Conservation (phyloP, 2,113 vertebrate species). For the Grus americana region DNA sequence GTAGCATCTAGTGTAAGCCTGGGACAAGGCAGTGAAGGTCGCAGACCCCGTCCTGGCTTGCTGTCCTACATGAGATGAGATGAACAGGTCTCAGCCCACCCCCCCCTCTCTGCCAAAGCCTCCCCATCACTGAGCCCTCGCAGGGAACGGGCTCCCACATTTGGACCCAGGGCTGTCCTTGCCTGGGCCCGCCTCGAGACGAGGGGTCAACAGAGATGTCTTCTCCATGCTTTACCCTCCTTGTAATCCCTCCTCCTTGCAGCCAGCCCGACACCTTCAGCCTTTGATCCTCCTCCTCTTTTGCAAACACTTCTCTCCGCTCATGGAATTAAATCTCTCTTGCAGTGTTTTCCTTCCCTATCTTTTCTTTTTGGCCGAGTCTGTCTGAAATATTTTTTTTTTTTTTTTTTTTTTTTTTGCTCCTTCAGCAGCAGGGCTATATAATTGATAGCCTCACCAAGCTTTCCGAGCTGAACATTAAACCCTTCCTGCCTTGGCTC, state of each 20-base stretch:
- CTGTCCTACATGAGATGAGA: neutral
- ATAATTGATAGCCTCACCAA: constrained; percentile 75
- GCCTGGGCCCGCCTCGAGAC: neutral
- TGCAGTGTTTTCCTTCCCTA: constrained; percentile 58
- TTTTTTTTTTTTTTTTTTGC: neutral
- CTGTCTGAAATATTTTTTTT: constrained; percentile 67
- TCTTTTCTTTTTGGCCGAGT: constrained; percentile 59
- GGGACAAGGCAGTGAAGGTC: neutral
- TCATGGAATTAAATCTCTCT: constrained; percentile 61
- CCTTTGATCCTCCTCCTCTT: constrained; percentile 37
- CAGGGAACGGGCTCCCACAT: rapidly evolving
- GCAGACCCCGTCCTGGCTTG: rapidly evolving
- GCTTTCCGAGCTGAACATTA: constrained; percentile 57
- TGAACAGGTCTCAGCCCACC: neutral
- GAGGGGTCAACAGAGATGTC: neutral
- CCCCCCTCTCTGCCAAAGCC: neutral
- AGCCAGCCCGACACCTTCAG: neutral
- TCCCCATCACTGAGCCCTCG: rapidly evolving
- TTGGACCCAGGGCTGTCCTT: neutral
- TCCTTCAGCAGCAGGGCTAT: constrained; percentile 64
- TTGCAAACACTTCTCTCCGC: constrained; percentile 37
- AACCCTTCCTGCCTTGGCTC: constrained; percentile 71
- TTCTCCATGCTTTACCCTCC: neutral
- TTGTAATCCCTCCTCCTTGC: neutral
- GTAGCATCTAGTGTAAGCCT: neutral